A percentile compares a stretch with the other conserved stretches of the same genome.
Conservation (phyloP, 64 coral and sea anemone genomes). For the Exaiptasia diaphana region DNA sequence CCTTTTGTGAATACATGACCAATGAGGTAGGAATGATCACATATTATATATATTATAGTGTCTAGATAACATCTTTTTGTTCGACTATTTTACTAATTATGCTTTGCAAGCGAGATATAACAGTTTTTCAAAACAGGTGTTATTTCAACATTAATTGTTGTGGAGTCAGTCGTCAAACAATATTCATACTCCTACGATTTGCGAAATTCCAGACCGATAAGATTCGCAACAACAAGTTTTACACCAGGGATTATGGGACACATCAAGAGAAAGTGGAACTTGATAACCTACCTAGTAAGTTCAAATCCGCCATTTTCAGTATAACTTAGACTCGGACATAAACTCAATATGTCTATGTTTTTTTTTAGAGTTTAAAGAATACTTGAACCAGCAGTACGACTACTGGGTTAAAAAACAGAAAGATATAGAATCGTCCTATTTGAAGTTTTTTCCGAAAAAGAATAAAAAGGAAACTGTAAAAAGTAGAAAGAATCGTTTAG, state of each 20-base stretch:
- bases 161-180: no score
- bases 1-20: not conserved
- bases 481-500: not conserved
- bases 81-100: not conserved
- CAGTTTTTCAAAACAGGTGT: no score
- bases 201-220: not conserved
- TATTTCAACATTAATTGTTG: no score
- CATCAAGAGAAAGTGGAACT: not conserved
- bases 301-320: no score
- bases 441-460: not conserved
- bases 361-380: not conserved
- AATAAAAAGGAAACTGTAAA: not conserved
- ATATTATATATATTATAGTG: not conserved
- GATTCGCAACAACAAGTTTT: not conserved
- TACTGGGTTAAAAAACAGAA: not conserved
- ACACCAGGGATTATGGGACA: not conserved
- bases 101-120: not conserved
- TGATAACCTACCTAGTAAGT: not conserved
- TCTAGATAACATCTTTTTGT: not conserved
- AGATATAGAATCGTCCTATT: not conserved
- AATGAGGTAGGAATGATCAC: not conserved
- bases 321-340: no score
- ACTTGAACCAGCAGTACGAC: not conserved
- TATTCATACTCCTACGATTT: no score
- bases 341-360: no score